A percentile compares a stretch with the other conserved stretches of the same genome.
Conservation (phyloP, 2,797 vertebrate species). For the Nyctibius grandis region DNA sequence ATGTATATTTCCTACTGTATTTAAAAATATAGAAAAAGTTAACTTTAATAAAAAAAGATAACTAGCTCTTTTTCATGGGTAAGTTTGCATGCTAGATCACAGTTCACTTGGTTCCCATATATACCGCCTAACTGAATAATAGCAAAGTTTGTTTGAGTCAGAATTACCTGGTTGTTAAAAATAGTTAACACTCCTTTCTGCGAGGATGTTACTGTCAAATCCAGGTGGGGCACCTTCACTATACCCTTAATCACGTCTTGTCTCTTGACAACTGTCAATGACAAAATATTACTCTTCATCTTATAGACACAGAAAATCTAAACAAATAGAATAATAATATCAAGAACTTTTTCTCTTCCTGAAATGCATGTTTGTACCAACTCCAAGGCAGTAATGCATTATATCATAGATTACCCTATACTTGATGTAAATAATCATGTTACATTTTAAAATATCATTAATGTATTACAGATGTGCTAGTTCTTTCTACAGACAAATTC, state of each 20-base stretch:
- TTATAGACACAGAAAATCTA: neutral
- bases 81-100: neutral
- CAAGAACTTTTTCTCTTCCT: neutral
- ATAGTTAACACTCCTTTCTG: slow-evolving; percentile 71
- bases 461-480: neutral
- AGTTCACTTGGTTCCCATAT: neutral
- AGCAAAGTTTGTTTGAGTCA: neutral
- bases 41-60: neutral
- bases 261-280: slow-evolving; percentile 68
- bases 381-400: neutral
- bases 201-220: slow-evolving; percentile 70
- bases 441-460: neutral
- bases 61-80: neutral
- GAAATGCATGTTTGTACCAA: neutral
- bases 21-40: neutral
- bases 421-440: neutral
- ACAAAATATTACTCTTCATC: neutral
- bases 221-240: slow-evolving; percentile 66
- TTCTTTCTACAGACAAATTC: neutral
- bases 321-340: neutral
- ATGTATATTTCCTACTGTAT: neutral
- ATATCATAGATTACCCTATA: neutral
- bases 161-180: slow-evolving; percentile 73
- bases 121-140: neutral
- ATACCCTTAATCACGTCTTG: slow-evolving; percentile 70